phyloP scores from a whole-genome alignment of 23 tunicate species.

The Corella eumyota region DNA sequence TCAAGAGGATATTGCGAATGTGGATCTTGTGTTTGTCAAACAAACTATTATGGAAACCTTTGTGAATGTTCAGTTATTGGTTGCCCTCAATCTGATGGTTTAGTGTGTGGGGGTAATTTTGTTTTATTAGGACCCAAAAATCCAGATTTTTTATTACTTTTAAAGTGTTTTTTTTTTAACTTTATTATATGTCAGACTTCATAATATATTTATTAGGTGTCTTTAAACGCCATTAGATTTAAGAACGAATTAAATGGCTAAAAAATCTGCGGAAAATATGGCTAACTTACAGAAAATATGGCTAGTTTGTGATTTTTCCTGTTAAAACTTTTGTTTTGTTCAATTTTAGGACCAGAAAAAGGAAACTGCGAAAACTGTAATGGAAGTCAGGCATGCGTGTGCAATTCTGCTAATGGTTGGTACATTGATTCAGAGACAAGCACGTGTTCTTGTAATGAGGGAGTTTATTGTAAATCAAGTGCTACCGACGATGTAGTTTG shows the following conservation, averaged over 20 bases:
- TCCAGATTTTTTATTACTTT: background rate
- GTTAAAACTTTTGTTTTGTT: too few relatives aligned
- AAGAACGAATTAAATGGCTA: too few relatives aligned
- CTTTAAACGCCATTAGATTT: too few relatives aligned
- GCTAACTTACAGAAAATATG: too few relatives aligned
- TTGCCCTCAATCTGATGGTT: constrained; percentile 5
- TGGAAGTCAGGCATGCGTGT: constrained; percentile 10
- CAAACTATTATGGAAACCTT: constrained; percentile 4
- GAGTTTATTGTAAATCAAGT: background rate
- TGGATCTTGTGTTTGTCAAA: constrained; percentile 31
- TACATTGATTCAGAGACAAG: constrained; percentile 1
- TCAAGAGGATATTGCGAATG: too few relatives aligned
- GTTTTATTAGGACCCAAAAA: background rate
- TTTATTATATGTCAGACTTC: too few relatives aligned
- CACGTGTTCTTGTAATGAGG: constrained; percentile 33
- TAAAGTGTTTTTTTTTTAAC: too few relatives aligned
- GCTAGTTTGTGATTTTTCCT: too few relatives aligned
- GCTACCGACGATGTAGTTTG: constrained; percentile 14
- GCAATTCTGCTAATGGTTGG: constrained; percentile 28
- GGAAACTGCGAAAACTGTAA: constrained; percentile 53
- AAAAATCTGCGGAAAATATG: too few relatives aligned
- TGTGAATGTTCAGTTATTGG: constrained; percentile 30
- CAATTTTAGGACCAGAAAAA: constrained; percentile 37
- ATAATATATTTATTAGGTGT: too few relatives aligned
- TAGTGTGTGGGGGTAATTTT: constrained; percentile 35